phyloP scores from a whole-genome alignment of 2,113 vertebrate species.

The Balaenoptera acutorostrata region DNA sequence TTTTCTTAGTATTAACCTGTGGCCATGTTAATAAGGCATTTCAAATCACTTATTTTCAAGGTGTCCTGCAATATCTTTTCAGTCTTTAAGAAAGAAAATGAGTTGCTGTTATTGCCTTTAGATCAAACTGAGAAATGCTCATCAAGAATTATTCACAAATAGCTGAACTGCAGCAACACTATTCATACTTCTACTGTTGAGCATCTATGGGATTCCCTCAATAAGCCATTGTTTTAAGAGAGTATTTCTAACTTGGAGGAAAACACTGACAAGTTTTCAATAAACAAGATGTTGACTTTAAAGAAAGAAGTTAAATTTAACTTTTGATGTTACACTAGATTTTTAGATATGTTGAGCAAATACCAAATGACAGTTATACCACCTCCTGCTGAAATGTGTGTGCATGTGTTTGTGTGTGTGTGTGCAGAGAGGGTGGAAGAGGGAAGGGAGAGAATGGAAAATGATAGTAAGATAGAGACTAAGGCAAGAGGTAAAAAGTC shows the following conservation, averaged over 20 bases:
- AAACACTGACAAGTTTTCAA: neutral
- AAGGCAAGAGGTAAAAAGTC: neutral
- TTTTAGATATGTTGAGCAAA: neutral
- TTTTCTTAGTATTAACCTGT: neutral
- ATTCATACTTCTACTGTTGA: slow-evolving; percentile 4
- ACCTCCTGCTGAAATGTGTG: neutral
- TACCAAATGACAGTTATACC: neutral
- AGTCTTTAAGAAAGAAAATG: neutral
- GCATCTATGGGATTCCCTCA: slow-evolving; percentile 30
- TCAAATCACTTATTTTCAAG: slow-evolving; percentile 19
- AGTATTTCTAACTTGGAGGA: slow-evolving; percentile 32
- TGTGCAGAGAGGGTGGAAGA: neutral
- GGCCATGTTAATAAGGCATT: neutral
- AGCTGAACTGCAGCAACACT: neutral
- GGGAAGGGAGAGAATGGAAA: neutral
- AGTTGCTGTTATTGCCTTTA: neutral
- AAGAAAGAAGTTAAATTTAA: neutral
- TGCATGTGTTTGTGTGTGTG: neutral
- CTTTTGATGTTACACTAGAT: neutral
- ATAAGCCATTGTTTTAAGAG: slow-evolving; percentile 48
- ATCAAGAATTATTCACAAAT: slow-evolving; percentile 44
- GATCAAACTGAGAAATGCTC: slow-evolving; percentile 15
- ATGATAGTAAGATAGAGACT: neutral
- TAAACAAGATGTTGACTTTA: neutral
- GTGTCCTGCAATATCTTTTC: slow-evolving; percentile 8